Percentiles rank a stretch among this genome's conserved stretches.
These are phyloP conservation scores for Galbula dea DNA, from an alignment of 2,113 vertebrate species.

Conservation along the genomic window DNA sequence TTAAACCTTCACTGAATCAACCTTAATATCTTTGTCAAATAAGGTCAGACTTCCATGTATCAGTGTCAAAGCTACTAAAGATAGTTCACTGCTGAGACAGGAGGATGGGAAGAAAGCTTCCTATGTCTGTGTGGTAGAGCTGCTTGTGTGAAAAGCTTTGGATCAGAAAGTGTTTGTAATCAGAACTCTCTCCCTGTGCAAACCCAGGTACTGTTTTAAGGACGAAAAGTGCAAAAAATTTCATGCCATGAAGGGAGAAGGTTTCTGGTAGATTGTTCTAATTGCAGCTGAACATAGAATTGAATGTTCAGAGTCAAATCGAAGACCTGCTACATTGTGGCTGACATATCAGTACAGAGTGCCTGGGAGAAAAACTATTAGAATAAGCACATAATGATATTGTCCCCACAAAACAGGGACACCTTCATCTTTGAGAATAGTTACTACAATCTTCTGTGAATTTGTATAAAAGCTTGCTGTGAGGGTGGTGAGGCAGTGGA, in stretches of 20 bases:
- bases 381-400: neutral
- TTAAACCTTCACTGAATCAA: slow-evolving; percentile 46
- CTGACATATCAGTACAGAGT: neutral
- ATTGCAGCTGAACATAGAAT: neutral
- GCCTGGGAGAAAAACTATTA: neutral
- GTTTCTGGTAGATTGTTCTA: neutral
- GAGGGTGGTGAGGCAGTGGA: too few relatives aligned
- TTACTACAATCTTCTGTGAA: neutral
- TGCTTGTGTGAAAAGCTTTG: neutral
- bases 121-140: neutral
- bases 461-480: neutral
- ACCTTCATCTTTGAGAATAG: neutral
- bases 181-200: neutral
- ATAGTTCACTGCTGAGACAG: neutral
- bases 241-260: neutral
- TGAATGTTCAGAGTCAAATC: accelerated
- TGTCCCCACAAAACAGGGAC: neutral
- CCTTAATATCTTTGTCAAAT: slow-evolving; percentile 29
- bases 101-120: neutral
- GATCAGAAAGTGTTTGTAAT: neutral
- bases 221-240: neutral
- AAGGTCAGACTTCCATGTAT: slow-evolving; percentile 33
- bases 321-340: accelerated
- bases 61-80: slow-evolving; percentile 50
- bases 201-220: neutral